Conservation (phyloP, 2,113 vertebrate species). For the Pseudois nayaur region DNA sequence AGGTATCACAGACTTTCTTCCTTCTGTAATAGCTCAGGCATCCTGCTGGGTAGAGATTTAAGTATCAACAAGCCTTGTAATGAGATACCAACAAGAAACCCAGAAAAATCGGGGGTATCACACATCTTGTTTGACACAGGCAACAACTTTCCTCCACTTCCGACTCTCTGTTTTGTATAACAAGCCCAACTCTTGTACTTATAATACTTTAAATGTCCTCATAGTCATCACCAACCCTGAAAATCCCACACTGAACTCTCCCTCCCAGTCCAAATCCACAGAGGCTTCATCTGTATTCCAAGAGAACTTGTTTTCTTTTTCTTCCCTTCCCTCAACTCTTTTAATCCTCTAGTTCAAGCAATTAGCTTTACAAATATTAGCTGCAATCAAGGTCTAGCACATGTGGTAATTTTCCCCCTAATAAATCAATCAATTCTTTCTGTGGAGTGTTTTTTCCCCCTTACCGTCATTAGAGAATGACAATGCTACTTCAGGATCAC, state of each 20-base stretch:
- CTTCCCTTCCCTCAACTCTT: conserved; percentile 45
- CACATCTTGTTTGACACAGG: background rate
- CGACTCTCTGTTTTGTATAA: background rate
- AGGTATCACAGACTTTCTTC: background rate
- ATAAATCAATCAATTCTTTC: conserved; percentile 72
- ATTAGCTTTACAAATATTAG: conserved; percentile 74
- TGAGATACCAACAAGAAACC: background rate
- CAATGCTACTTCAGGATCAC: conserved; percentile 67
- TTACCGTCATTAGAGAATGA: conserved; percentile 65
- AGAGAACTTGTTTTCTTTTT: conserved; percentile 50
- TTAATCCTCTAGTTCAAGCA: conserved; percentile 68
- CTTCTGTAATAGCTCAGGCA: background rate
- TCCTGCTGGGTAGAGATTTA: background rate
- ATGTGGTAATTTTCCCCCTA: conserved; percentile 66
- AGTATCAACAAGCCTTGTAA: background rate
- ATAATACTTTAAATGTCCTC: background rate
- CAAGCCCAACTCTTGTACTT: background rate
- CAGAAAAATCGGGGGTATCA: background rate
- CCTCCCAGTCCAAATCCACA: background rate
- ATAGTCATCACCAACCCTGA: background rate
- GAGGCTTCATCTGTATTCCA: conserved; percentile 57
- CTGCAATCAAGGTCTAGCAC: conserved; percentile 71
- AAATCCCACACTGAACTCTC: background rate
- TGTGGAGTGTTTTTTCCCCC: conserved; percentile 29
- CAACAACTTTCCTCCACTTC: background rate